Percentiles rank a stretch among this genome's conserved stretches.
Evolutionary conservation across 2,888 invertebrate genomes (phyloP).

Genomic region (Hirtodrosophila trivittata): DNA sequence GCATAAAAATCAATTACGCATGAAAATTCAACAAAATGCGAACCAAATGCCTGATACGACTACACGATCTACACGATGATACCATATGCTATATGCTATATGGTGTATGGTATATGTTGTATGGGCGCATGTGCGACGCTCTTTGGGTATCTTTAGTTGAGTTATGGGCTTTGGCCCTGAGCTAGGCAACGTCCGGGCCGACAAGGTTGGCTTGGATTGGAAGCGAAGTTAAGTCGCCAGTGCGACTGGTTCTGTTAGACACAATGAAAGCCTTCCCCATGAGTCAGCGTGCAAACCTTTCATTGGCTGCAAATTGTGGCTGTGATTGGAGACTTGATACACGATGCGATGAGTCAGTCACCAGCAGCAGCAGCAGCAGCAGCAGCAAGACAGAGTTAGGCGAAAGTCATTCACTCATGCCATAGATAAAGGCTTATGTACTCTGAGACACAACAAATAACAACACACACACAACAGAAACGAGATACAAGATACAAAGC

Average conservation of each 20-base stretch:
- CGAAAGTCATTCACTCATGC: slow-evolving; percentile 63
- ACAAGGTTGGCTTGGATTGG: neutral
- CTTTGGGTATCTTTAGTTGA: slow-evolving; percentile 19
- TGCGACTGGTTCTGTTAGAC: slow-evolving; percentile 38
- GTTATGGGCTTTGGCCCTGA: slow-evolving; percentile 28
- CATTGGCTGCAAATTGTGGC: slow-evolving; percentile 31
- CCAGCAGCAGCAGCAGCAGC: too few relatives aligned
- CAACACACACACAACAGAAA: too few relatives aligned
- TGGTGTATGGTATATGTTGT: too few relatives aligned
- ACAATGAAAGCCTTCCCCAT: slow-evolving; percentile 32
- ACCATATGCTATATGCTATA: too few relatives aligned
- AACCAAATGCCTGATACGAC: slow-evolving; percentile 26
- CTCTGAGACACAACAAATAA: neutral
- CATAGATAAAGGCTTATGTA: neutral
- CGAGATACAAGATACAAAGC: neutral
- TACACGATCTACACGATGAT: neutral
- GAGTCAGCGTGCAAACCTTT: slow-evolving; percentile 59
- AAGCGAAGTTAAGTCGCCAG: slow-evolving; percentile 6
- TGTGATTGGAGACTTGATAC: slow-evolving; percentile 37
- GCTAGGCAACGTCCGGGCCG: slow-evolving; percentile 7
- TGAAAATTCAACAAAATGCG: slow-evolving; percentile 61
- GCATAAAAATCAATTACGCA: slow-evolving; percentile 76
- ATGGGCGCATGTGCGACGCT: slow-evolving; percentile 45
- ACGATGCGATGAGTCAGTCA: slow-evolving; percentile 43
- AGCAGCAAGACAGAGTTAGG: slow-evolving; percentile 56